Conservation (phyloP, 2,113 vertebrate species). For the Prionailurus viverrinus region DNA sequence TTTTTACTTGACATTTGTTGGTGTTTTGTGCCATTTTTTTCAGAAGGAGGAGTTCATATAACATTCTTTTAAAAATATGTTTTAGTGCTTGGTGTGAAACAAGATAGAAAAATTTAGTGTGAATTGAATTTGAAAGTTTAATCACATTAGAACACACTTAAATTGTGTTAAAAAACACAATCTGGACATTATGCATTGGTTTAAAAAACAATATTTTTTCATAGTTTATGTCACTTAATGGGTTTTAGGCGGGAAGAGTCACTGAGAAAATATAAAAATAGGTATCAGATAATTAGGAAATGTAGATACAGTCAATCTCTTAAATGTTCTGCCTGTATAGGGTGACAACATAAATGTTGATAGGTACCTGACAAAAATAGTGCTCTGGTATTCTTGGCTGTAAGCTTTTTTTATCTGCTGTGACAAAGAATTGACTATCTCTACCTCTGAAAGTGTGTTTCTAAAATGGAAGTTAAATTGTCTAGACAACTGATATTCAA, state of each 20-base stretch:
- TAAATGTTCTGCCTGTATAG: conserved; percentile 64
- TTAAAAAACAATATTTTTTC: background rate
- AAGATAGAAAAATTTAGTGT: background rate
- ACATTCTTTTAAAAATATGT: background rate
- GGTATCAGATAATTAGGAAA: conserved; percentile 70
- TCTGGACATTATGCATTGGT: background rate
- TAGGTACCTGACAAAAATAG: conserved; percentile 80
- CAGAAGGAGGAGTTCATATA: background rate
- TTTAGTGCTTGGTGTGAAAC: background rate
- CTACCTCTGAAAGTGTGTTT: conserved; percentile 67
- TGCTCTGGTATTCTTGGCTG: conserved; percentile 78
- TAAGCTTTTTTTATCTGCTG: conserved; percentile 72
- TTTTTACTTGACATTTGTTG: background rate
- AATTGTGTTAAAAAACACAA: background rate
- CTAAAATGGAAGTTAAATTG: conserved; percentile 78
- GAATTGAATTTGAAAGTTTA: background rate
- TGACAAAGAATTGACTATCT: conserved; percentile 80
- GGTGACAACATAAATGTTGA: conserved; percentile 78
- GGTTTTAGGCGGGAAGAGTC: background rate
- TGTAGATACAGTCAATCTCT: conserved; percentile 62
- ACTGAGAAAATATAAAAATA: conserved; percentile 74
- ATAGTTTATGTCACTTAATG: background rate
- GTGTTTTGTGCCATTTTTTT: background rate
- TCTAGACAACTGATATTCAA: conserved; percentile 72
- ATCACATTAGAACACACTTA: background rate